Base-by-base conservation (phyloP, 2,113 vertebrate species). In the Deroptyus accipitrinus region DNA sequence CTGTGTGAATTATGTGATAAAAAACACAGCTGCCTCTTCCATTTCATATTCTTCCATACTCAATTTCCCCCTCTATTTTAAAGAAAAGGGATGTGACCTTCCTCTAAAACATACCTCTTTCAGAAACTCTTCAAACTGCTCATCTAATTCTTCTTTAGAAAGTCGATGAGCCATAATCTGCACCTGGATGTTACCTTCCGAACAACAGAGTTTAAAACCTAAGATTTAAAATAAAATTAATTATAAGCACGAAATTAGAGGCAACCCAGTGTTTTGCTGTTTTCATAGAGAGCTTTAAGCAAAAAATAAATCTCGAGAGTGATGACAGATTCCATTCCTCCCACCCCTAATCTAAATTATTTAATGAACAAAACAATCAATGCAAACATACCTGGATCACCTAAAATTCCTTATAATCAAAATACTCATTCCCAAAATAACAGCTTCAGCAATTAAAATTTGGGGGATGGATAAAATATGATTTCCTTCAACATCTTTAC, bases 91-190 rank as follows among this genome's bases (percentile, higher is more conserved):
- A 84, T 12, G 41, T 37, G 37, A 59, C 52, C 9, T 86, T 62
- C 44, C 42, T 52, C 28, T 76, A 54, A 78, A 93, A 94, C 94
- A 49, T 98, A 99, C 99, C 99, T 99, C 99, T 95, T 99, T 99
- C 96, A 99, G 91, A 95, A 99, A 99, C 95, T 98, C 98, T 94
- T 99, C 99, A 97, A 99, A 99, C 92, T 99, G 98, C 87, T 99
- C 98, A 95, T 99, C 99, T 92, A 99, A 83, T 77, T 99, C 98
- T 94, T 99, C 98, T 94, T 98, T 98, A 52, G 98, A 98, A 96
- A 98, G 94, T 67, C 81, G 97, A 69, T 86, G 97, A 96, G 98
- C 97, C 99, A 99, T 99, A 12, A 44, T 96, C 59, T 92, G 12
- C 35, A 95, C 67, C 30, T 75, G 54, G 30, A 37, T 86, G 87